Evolutionary conservation across 2,797 vertebrate species (phyloP).

Genomic region (Cossypha polioptera): DNA sequence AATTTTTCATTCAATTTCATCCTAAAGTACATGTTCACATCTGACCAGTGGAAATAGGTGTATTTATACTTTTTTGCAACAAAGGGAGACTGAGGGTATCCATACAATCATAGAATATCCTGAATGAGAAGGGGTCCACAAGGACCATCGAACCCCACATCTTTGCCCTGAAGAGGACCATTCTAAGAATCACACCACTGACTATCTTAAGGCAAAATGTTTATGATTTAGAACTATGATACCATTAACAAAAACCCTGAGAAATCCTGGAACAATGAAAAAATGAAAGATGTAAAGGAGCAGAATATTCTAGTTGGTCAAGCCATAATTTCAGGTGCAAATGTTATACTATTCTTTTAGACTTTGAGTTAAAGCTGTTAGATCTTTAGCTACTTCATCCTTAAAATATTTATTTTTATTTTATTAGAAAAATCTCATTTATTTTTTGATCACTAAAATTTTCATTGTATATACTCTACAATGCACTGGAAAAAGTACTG

Average conservation of each 20-base stretch:
- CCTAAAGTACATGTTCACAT: not conserved
- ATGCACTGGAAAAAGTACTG: not conserved
- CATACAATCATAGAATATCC: not conserved
- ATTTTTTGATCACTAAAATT: not conserved
- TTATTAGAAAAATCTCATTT: not conserved
- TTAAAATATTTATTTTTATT: not conserved
- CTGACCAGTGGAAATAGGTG: not conserved
- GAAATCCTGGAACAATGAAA: not conserved
- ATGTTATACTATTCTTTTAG: not conserved
- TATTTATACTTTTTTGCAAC: not conserved
- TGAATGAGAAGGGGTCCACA: not conserved
- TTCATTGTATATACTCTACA: not conserved
- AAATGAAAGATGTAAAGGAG: not conserved
- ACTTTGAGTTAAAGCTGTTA: not conserved
- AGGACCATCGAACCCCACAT: fast-evolving
- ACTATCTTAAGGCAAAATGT: not conserved
- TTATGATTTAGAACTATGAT: not conserved
- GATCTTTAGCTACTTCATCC: not conserved
- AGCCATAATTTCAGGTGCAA: not conserved
- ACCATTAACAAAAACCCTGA: not conserved
- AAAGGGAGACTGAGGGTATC: not conserved
- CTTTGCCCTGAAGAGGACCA: not conserved
- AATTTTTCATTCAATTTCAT: not conserved
- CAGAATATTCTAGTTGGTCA: not conserved
- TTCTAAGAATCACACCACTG: not conserved